Evolutionary conservation across 2,113 vertebrate species (phyloP).

Genomic region (Tursiops truncatus): DNA sequence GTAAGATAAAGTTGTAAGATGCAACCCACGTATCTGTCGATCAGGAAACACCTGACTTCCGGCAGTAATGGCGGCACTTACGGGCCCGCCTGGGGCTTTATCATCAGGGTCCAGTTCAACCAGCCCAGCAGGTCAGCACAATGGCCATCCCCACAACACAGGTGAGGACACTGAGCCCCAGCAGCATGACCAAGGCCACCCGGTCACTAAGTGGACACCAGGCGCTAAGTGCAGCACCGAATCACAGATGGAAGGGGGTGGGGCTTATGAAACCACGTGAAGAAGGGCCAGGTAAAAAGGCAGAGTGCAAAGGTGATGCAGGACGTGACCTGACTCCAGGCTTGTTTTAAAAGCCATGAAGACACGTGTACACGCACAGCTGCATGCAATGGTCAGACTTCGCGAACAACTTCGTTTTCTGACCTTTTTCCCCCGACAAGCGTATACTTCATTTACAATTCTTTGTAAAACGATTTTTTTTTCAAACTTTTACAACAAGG

Average conservation of each 20-base stretch:
- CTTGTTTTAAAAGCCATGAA: neutral
- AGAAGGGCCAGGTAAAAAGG: neutral
- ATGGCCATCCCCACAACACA: neutral
- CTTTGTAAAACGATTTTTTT: neutral
- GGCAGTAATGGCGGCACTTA: accelerated
- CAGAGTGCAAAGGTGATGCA: accelerated
- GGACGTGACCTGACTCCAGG: neutral
- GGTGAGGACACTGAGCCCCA: neutral
- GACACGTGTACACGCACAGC: accelerated
- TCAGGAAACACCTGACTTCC: neutral
- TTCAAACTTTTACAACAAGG: neutral
- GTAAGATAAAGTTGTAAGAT: accelerated
- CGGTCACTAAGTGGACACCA: neutral
- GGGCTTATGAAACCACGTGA: accelerated
- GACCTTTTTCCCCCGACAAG: too few relatives aligned
- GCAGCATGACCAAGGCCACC: neutral
- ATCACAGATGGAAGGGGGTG: neutral
- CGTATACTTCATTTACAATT: neutral
- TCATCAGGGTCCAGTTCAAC: neutral
- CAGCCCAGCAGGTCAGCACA: accelerated
- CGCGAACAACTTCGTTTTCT: accelerated
- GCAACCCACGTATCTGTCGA: neutral
- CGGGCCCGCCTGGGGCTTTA: accelerated
- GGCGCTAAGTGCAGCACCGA: accelerated
- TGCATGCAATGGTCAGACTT: too few relatives aligned